Conservation (phyloP, 2,888 invertebrate genomes). For the Drosophila fungiperda region DNA sequence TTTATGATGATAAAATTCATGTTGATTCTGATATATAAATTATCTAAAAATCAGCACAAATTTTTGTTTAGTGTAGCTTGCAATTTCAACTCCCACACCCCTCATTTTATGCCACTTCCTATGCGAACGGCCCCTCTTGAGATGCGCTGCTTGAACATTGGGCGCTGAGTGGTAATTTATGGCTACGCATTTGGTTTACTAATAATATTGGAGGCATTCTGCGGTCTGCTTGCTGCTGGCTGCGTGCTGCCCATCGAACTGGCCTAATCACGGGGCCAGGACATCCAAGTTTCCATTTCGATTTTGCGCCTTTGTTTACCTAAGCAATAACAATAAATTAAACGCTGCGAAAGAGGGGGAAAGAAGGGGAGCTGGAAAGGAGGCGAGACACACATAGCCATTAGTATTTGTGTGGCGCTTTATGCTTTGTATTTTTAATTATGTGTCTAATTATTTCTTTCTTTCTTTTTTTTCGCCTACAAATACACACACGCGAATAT, state of each 20-base stretch:
- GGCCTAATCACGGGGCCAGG: constrained; percentile 47
- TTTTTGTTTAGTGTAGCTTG: background rate
- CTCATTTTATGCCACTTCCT: constrained; percentile 1
- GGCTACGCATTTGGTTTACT: constrained; percentile 80
- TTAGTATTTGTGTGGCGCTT: constrained; percentile 59
- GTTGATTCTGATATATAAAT: background rate
- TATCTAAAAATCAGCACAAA: background rate
- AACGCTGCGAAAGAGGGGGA: constrained; percentile 45
- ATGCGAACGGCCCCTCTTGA: constrained; percentile 26
- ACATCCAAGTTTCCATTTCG: constrained; percentile 41
- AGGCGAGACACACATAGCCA: constrained; percentile 44
- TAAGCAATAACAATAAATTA: constrained; percentile 81
- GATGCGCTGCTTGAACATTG: constrained; percentile 67
- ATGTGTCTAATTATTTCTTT: constrained; percentile 70
- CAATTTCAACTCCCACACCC: constrained; percentile 13
- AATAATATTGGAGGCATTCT: constrained; percentile 56
- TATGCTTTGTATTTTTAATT: constrained; percentile 81
- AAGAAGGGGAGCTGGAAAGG: background rate
- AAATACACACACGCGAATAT: constrained; percentile 17
- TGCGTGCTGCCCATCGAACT: constrained; percentile 37
- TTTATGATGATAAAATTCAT: background rate
- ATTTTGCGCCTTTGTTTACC: constrained; percentile 75
- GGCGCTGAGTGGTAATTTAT: constrained; percentile 75
- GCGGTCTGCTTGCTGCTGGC: constrained; percentile 4
- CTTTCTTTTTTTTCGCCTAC: constrained; percentile 11